phyloP scores from a whole-genome alignment of 2,113 vertebrate species.

The Poicephalus gulielmi region DNA sequence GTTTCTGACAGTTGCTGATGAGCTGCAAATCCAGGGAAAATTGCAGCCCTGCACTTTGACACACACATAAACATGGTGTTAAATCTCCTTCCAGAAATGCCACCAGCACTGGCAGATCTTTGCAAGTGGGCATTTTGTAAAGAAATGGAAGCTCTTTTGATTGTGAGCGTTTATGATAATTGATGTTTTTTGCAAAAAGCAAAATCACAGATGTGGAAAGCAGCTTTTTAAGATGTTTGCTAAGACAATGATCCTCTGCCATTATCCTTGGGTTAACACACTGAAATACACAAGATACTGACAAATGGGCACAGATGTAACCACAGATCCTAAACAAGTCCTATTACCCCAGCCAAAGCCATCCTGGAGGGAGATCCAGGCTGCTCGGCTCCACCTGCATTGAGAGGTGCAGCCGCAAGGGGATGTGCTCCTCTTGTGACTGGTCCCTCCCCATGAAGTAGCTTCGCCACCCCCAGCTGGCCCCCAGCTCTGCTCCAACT shows the following conservation, averaged over 20 bases:
- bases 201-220: background rate
- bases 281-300: background rate
- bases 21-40: background rate
- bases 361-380: background rate
- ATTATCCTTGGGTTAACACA: too few species aligned
- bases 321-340: background rate
- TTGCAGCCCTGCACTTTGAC: background rate
- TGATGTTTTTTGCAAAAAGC: background rate
- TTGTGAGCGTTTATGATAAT: background rate
- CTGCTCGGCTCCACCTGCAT: background rate
- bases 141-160: background rate
- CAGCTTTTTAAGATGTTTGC: background rate
- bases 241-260: rapidly evolving
- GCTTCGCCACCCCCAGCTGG: background rate
- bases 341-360: rapidly evolving
- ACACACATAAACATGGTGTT: rapidly evolving
- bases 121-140: background rate
- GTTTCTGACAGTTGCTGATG: background rate
- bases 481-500: background rate
- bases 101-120: background rate
- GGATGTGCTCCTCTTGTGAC: rapidly evolving
- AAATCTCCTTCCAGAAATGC: background rate
- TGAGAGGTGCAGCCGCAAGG: background rate
- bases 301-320: background rate
- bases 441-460: background rate